Evolutionary conservation across 2,888 invertebrate species (phyloP).

Genomic region (Morpho deidamia): DNA sequence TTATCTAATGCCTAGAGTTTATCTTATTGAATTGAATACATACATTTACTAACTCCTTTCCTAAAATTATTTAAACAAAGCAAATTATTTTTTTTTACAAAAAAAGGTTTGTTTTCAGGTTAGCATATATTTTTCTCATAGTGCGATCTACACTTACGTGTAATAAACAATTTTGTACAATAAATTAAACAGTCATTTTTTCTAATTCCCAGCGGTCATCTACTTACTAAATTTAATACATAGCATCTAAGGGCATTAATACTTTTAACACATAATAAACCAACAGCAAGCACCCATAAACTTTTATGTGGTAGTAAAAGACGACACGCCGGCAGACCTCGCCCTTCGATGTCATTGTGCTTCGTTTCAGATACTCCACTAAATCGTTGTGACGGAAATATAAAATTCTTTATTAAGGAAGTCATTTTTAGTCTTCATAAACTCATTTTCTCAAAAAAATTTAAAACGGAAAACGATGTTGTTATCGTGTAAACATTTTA

Average conservation of each 20-base stretch:
- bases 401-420: constrained; percentile 12
- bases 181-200: not conserved
- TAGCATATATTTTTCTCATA: not conserved
- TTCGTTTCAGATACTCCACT: constrained; percentile 27
- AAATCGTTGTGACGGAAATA: constrained; percentile 15
- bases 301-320: constrained; percentile 44
- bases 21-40: too few relatives aligned
- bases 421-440: constrained; percentile 10
- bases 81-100: too few relatives aligned
- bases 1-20: too few relatives aligned
- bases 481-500: not conserved
- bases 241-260: constrained; percentile 22
- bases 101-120: not conserved
- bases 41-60: too few relatives aligned
- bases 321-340: constrained; percentile 31
- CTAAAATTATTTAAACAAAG: too few relatives aligned
- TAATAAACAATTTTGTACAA: too few relatives aligned
- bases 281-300: constrained; percentile 40
- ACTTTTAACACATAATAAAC: constrained; percentile 48
- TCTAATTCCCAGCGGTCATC: not conserved
- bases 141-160: too few relatives aligned
- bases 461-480: not conserved
- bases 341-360: constrained; percentile 32
- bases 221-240: constrained; percentile 18
- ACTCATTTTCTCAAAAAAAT: not conserved